Evolutionary conservation across 2,888 invertebrate genomes (phyloP).

Genomic region (Cephonodes hylas): DNA sequence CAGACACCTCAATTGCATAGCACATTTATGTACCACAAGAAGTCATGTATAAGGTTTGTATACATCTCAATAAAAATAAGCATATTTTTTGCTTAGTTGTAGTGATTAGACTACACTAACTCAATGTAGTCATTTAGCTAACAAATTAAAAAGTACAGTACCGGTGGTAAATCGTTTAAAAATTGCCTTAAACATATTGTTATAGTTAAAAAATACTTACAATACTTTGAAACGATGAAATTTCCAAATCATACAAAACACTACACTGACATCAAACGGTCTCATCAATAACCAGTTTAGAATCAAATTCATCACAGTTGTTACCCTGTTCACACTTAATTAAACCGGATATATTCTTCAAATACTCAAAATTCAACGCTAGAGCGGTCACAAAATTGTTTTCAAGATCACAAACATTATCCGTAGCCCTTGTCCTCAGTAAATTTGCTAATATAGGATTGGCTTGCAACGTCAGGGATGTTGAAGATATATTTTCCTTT

Average conservation of each 20-base stretch:
- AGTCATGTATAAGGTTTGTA: too few relatives aligned
- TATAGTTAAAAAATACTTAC: too few relatives aligned
- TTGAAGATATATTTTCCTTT: constrained; percentile 53
- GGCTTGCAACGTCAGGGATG: constrained; percentile 53
- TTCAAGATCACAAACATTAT: constrained; percentile 31
- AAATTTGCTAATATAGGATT: constrained; percentile 71
- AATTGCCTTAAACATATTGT: background rate
- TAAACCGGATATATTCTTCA: constrained; percentile 44
- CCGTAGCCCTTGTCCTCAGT: constrained; percentile 38
- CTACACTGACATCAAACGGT: constrained; percentile 8
- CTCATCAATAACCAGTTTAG: constrained; percentile 37
- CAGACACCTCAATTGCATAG: too few relatives aligned
- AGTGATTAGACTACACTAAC: background rate
- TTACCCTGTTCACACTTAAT: constrained; percentile 25
- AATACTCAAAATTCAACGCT: constrained; percentile 60
- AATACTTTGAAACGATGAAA: background rate
- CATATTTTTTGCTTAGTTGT: background rate
- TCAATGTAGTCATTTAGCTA: background rate
- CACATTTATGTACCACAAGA: too few relatives aligned
- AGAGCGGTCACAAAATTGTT: constrained; percentile 49
- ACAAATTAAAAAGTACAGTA: background rate
- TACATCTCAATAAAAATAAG: background rate
- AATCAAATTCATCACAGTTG: constrained; percentile 16
- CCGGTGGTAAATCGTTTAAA: background rate
- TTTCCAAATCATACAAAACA: background rate